phyloP scores from a whole-genome alignment of 2,797 vertebrate species.

The Rhinatrema bivittatum region DNA sequence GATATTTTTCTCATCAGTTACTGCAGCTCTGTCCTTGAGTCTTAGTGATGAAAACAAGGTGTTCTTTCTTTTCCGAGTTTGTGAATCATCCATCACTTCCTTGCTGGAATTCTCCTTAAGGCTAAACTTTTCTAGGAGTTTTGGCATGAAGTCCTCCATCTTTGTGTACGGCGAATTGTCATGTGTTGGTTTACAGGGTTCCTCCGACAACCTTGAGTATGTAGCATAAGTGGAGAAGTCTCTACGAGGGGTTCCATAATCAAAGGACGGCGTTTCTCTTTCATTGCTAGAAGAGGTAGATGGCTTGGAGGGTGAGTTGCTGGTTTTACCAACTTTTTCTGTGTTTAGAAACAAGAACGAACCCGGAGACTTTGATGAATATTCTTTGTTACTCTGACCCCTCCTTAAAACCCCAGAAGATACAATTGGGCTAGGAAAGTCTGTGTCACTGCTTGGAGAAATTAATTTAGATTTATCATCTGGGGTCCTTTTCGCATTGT shows the following conservation, averaged over 20 bases:
- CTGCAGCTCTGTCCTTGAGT: conserved; percentile 38
- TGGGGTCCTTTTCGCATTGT: conserved; percentile 24
- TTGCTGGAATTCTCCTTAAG: conserved; percentile 40
- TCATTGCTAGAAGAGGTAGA: background rate
- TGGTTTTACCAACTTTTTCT: background rate
- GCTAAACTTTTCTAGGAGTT: conserved; percentile 54
- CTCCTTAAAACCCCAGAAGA: conserved; percentile 29
- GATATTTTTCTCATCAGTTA: conserved; percentile 24
- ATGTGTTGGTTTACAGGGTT: background rate
- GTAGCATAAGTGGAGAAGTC: conserved; percentile 19
- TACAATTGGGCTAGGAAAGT: conserved; percentile 4
- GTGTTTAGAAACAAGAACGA: no score
- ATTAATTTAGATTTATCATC: conserved; percentile 19
- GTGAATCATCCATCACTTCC: conserved; percentile 13
- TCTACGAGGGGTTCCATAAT: background rate
- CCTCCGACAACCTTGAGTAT: conserved; percentile 9
- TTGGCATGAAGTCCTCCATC: conserved; percentile 51
- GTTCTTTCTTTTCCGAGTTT: conserved; percentile 36
- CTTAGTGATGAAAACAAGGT: conserved; percentile 66
- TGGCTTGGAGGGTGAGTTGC: background rate
- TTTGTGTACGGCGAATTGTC: conserved; percentile 10
- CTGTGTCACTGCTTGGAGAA: conserved; percentile 18
- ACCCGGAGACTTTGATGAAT: background rate
- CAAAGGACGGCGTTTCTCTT: background rate
- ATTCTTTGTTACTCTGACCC: conserved; percentile 11